phyloP scores from a whole-genome alignment of 2,797 vertebrate species.

The Pelobates cultripes region DNA sequence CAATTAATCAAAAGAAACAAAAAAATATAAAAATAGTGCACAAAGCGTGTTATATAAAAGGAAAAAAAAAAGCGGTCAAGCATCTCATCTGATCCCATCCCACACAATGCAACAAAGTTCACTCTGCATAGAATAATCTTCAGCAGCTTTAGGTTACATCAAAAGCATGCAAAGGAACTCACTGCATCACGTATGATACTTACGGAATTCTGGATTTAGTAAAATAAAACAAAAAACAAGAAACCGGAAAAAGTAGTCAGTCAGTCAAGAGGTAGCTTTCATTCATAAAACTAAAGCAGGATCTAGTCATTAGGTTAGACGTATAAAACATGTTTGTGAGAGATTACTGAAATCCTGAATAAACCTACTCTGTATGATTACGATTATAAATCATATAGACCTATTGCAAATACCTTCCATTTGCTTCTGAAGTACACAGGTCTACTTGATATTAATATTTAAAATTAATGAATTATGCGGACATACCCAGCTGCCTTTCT shows the following conservation, averaged over 20 bases:
- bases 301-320: background rate
- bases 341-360: no score
- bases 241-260: conserved; percentile 16
- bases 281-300: background rate
- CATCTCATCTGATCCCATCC: background rate
- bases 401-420: no score
- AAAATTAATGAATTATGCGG: no score
- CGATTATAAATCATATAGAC: no score
- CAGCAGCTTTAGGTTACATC: conserved; percentile 59
- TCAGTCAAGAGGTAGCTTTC: background rate
- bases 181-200: conserved; percentile 84
- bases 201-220: conserved; percentile 84
- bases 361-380: no score
- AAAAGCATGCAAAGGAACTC: conserved; percentile 80
- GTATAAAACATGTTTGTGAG: no score
- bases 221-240: background rate
- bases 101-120: conserved; percentile 9
- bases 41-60: background rate
- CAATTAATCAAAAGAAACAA: background rate
- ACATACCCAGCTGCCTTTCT: no score
- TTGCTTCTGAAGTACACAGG: no score
- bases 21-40: background rate
- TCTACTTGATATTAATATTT: no score
- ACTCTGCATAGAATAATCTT: background rate
- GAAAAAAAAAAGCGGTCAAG: background rate